Conservation (phyloP, 1,140 invertebrate genomes). For the Macrobrachium rosenbergii region DNA sequence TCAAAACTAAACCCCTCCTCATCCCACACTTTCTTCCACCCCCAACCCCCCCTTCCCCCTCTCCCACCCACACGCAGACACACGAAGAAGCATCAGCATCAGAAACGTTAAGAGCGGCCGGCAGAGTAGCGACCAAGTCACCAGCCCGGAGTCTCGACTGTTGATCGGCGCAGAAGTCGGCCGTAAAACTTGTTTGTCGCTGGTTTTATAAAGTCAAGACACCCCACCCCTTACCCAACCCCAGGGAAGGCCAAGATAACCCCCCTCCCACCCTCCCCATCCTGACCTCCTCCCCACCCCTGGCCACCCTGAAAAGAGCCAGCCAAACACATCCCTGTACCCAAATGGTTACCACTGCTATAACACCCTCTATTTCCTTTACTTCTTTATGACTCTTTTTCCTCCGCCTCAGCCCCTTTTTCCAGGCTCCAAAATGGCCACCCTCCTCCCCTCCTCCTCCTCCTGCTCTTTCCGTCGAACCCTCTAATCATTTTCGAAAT, state of each 20-base stretch:
- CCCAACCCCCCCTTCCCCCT: neutral
- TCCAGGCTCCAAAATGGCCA: neutral
- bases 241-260: too few relatives aligned
- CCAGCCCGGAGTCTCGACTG: neutral
- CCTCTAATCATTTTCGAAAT: too few relatives aligned
- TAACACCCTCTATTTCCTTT: neutral
- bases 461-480: neutral
- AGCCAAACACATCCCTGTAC: too few relatives aligned
- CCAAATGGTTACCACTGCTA: neutral
- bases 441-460: neutral
- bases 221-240: too few relatives aligned
- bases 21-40: neutral
- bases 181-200: constrained; percentile 19
- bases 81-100: too few relatives aligned
- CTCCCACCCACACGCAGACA: too few relatives aligned
- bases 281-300: too few relatives aligned
- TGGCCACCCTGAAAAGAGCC: too few relatives aligned
- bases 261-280: too few relatives aligned
- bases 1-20: neutral
- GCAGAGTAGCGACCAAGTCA: too few relatives aligned
- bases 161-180: neutral
- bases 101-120: too few relatives aligned
- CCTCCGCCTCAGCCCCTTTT: neutral
- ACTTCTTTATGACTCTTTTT: too few relatives aligned
- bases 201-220: neutral